Base-by-base conservation (phyloP, 2,797 vertebrate species). In the Enteromius trimaculatus region DNA sequence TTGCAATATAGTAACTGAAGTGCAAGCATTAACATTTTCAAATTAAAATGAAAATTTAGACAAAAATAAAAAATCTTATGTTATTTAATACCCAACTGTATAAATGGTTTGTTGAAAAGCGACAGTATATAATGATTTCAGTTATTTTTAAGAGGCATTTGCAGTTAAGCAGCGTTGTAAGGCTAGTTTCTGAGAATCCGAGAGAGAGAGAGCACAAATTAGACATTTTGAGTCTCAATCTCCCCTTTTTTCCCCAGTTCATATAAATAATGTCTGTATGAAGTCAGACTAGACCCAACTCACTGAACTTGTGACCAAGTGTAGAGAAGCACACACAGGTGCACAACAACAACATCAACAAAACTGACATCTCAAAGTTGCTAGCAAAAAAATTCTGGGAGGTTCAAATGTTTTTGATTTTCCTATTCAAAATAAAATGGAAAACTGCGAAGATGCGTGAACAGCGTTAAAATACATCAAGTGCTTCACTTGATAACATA, bases 11-110 rank as follows among this genome's bases (percentile, higher is more conserved):
- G 86, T 91, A 91, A 90, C 84, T 91, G 90, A 91, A 91, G 90
- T 91, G 91, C 91, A 91, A 91, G 91, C 91, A 88, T 91, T 90
- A 89, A 90, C 84, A 89, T 90, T 88, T 90, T 89, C 86, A 90
- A 91, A 88, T 85, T 58, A 86, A 86, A 86, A 83, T 66, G 69
- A 85, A 87, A 83, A 83, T 74, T 82, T 65, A 71, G 74, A 77
- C 51, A 74, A 85, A 75, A 86, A 51, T 60, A 53, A 75, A 66
- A 49, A 85, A 62, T 82, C 78, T 81, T 86, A 84, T 87, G 85
- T 88, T 87, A 88, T 84, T 87, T 85, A 88, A 88, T 90, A 90
- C 87, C 88, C 86, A 86, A 85, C 86, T 86, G 84, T 85, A 88
- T 88, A 90, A 88, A 90, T 89, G 89, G 82, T 89, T 87, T 81